These are phyloP conservation scores for Tupaia tana DNA, from an alignment of 2,113 vertebrate genomes.

Conservation along the genomic window DNA sequence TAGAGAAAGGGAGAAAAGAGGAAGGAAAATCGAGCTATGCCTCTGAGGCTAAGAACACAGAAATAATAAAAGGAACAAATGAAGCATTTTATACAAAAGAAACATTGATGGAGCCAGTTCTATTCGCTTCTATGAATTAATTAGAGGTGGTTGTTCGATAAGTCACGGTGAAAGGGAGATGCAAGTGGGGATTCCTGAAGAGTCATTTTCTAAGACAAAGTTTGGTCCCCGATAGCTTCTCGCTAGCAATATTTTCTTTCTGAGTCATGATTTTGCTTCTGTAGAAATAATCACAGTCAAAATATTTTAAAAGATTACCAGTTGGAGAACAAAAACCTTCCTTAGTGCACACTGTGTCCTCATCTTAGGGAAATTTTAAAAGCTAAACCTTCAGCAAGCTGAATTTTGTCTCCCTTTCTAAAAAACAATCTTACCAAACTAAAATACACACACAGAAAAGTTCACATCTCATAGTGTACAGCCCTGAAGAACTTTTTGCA, in stretches of 20 bases:
- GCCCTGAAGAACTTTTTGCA: background rate
- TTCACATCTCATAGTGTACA: background rate
- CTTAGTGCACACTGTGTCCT: constrained; percentile 22
- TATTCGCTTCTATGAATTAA: background rate
- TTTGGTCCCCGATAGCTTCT: constrained; percentile 22
- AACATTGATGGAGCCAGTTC: background rate
- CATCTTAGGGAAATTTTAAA: constrained; percentile 38
- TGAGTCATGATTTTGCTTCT: constrained; percentile 51
- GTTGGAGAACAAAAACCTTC: constrained; percentile 43
- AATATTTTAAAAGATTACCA: constrained; percentile 54
- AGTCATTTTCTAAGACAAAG: constrained; percentile 48
- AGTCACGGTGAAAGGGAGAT: background rate
- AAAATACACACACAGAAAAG: background rate
- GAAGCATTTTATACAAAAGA: constrained; percentile 14
- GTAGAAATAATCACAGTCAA: constrained; percentile 14
- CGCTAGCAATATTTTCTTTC: constrained; percentile 45
- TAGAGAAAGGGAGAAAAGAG: background rate
- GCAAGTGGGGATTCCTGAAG: constrained; percentile 34
- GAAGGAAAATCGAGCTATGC: background rate
- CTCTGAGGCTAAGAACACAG: background rate
- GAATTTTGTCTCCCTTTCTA: background rate
- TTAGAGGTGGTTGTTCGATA: background rate
- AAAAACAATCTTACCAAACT: background rate
- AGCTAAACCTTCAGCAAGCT: background rate
- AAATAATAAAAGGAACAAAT: constrained; percentile 68